A percentile compares a stretch with the other conserved stretches of the same genome.
These are phyloP conservation scores for Hydrozoanthus gracilis DNA, from an alignment of 92 coral and sea anemone species.

Conservation along the genomic window DNA sequence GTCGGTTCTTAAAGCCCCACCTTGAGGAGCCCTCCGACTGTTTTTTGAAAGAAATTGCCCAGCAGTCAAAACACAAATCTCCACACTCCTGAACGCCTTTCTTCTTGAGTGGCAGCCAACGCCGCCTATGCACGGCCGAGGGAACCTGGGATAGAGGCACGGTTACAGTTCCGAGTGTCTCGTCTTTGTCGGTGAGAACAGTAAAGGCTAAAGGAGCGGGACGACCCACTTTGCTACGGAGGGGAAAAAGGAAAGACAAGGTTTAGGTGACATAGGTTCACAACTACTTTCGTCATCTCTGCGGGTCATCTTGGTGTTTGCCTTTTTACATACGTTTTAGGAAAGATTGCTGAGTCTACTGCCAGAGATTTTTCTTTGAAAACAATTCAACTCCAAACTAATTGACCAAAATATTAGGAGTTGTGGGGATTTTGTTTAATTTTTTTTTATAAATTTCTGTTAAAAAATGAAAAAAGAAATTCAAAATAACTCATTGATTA, in stretches of 20 bases:
- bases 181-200: constrained; percentile 80
- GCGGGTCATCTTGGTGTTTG: too few relatives aligned
- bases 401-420: too few relatives aligned
- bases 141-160: constrained; percentile 90
- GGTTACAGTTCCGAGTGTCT: constrained; percentile 77
- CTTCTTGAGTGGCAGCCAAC: constrained; percentile 91
- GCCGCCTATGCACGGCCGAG: constrained; percentile 92
- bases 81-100: constrained; percentile 82
- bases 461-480: too few relatives aligned
- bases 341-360: too few relatives aligned
- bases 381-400: too few relatives aligned
- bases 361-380: too few relatives aligned
- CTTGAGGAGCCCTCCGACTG: constrained; percentile 32
- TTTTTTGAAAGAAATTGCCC: constrained; percentile 84
- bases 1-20: constrained; percentile 59
- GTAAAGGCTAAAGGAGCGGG: constrained; percentile 90
- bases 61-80: constrained; percentile 95
- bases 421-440: too few relatives aligned
- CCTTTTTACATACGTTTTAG: too few relatives aligned
- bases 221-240: constrained; percentile 69
- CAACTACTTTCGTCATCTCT: too few relatives aligned
- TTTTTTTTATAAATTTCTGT: too few relatives aligned
- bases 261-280: not conserved
- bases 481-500: too few relatives aligned
- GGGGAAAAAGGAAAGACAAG: not conserved